These are phyloP conservation scores for Catalaphyllia jardinei DNA, from an alignment of 64 coral and sea anemone species.

Conservation along the genomic window DNA sequence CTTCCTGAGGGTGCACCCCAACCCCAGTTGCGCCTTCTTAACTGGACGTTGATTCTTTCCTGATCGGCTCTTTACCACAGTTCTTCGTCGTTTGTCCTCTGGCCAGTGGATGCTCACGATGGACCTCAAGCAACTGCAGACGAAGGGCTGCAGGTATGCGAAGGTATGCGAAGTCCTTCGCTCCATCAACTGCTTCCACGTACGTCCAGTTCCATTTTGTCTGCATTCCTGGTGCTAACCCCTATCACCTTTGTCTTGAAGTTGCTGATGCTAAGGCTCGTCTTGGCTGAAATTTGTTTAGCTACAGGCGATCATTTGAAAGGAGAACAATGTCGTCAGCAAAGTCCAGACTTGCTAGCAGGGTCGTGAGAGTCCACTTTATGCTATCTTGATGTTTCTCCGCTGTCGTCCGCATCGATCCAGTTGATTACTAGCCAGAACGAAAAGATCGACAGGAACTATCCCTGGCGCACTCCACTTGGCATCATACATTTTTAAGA, in stretches of 20 bases:
- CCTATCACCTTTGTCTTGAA: neutral
- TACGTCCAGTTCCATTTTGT: neutral
- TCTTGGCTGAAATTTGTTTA: neutral
- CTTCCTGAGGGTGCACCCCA: conserved; percentile 21
- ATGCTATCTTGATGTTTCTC: conserved; percentile 8
- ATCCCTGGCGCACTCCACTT: neutral
- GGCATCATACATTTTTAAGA: neutral
- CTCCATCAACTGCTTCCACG: neutral
- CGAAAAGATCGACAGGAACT: neutral
- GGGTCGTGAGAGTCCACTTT: conserved; percentile 14
- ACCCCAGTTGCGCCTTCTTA: neutral
- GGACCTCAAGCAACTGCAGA: neutral
- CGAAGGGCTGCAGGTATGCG: neutral
- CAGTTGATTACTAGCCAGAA: conserved; percentile 12
- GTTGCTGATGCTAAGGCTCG: neutral
- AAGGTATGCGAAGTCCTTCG: conserved; percentile 1
- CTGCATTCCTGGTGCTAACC: neutral
- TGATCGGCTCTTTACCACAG: too few relatives aligned
- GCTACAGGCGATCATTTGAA: neutral
- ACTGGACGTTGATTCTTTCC: too few relatives aligned
- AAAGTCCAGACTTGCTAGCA: neutral
- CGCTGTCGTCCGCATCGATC: conserved; percentile 11
- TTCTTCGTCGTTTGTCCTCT: too few relatives aligned
- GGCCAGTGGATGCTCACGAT: neutral
- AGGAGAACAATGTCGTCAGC: conserved; percentile 7